phyloP scores from a whole-genome alignment of 2,113 vertebrate genomes.

The Epinephelus fuscoguttatus region DNA sequence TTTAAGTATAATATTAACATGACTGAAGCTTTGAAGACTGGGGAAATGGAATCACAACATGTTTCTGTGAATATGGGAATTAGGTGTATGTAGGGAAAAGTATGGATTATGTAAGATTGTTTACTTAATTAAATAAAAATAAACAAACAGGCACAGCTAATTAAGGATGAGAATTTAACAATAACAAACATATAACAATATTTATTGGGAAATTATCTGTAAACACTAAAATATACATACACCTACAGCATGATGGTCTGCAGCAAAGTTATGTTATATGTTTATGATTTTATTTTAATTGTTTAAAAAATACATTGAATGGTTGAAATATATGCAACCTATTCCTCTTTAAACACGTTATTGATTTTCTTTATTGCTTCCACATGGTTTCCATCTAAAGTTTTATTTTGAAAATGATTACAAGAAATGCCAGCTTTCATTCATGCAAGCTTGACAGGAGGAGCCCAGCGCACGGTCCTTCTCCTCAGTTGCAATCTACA shows the following conservation, averaged over 20 bases:
- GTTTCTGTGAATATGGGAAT: background rate
- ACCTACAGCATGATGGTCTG: background rate
- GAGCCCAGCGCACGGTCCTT: constrained; percentile 46
- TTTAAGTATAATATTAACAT: background rate
- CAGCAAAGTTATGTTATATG: background rate
- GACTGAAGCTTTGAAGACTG: background rate
- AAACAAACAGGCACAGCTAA: background rate
- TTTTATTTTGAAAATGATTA: constrained; percentile 71
- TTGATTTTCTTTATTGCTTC: background rate
- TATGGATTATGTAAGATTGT: background rate
- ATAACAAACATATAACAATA: background rate
- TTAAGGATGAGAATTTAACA: background rate
- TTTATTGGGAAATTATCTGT: background rate
- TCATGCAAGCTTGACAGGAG: constrained; percentile 42
- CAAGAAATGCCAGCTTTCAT: background rate
- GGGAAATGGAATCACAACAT: background rate
- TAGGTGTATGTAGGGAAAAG: background rate
- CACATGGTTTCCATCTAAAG: background rate
- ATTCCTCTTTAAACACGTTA: background rate
- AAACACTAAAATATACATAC: background rate
- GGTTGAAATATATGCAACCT: background rate
- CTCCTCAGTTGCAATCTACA: constrained; percentile 60
- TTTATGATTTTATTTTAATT: background rate
- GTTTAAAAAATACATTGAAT: background rate
- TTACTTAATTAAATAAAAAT: background rate